Evolutionary conservation across 2,888 invertebrate genomes (phyloP).

Genomic region (Adelognathus sp.): DNA sequence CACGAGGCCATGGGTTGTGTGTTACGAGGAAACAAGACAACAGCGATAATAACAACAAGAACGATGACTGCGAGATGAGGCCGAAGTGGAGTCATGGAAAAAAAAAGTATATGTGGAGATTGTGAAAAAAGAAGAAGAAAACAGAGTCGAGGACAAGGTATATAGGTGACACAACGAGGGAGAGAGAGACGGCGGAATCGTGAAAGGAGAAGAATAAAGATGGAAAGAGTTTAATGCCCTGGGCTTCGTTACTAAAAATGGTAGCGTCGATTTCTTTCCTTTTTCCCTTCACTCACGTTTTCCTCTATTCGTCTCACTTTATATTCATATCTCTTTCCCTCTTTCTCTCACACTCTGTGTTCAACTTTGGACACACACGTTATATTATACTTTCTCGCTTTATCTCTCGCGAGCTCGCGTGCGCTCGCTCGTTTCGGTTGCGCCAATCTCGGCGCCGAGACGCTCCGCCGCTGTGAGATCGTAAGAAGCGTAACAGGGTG

Average conservation of each 20-base stretch:
- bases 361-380: background rate
- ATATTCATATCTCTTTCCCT: background rate
- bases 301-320: conserved; percentile 39
- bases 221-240: conserved; percentile 27
- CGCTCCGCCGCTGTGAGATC: background rate
- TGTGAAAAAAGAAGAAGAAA: conserved; percentile 21
- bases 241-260: conserved; percentile 61
- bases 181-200: no score
- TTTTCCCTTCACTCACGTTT: conserved; percentile 41
- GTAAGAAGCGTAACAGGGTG: background rate
- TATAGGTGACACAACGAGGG: conserved; percentile 36
- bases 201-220: conserved; percentile 32
- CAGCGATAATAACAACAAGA: conserved; percentile 41
- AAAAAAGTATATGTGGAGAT: background rate
- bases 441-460: conserved; percentile 45
- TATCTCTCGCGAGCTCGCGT: background rate
- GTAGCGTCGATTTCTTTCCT: conserved; percentile 61
- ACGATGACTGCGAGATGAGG: conserved; percentile 42
- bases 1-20: conserved; percentile 47
- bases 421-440: conserved; percentile 47
- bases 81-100: conserved; percentile 33
- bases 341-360: conserved; percentile 11
- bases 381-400: conserved; percentile 1
- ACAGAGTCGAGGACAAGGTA: conserved; percentile 36
- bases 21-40: conserved; percentile 22